Evolutionary conservation across 2,888 invertebrate genomes (phyloP).

Genomic region (Volucella bombylans): DNA sequence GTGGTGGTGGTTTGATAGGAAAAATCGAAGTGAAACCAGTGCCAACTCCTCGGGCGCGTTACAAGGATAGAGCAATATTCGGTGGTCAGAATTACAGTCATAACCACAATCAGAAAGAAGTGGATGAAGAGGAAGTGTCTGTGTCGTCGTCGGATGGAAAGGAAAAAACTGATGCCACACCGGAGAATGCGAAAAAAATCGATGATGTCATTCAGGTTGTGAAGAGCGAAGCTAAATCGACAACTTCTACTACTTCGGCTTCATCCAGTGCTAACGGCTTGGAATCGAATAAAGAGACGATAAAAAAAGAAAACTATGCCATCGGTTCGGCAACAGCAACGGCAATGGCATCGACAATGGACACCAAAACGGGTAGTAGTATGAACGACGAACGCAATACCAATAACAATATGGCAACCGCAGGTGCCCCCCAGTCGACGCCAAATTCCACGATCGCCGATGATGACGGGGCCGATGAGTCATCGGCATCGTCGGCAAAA

Average conservation of each 20-base stretch:
- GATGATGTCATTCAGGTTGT: slow-evolving; percentile 80
- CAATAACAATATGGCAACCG: slow-evolving; percentile 43
- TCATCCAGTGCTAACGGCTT: background rate
- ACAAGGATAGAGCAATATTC: slow-evolving; percentile 58
- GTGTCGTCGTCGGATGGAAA: slow-evolving; percentile 79
- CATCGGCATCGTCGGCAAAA: slow-evolving; percentile 75
- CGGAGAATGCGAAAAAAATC: slow-evolving; percentile 82
- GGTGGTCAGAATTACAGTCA: slow-evolving; percentile 37
- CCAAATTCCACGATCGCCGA: slow-evolving; percentile 69
- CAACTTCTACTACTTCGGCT: background rate
- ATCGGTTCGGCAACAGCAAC: background rate
- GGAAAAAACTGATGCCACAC: slow-evolving; percentile 82
- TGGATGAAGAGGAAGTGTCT: slow-evolving; percentile 71
- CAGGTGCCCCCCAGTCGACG: slow-evolving; percentile 38
- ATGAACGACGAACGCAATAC: slow-evolving; percentile 40
- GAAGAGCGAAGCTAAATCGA: slow-evolving; percentile 32
- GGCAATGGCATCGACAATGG: background rate
- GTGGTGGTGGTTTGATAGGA: slow-evolving; percentile 28
- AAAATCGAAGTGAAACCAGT: slow-evolving; percentile 35
- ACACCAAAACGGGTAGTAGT: slow-evolving; percentile 40
- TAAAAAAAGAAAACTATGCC: slow-evolving; percentile 35
- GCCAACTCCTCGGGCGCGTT: slow-evolving; percentile 59
- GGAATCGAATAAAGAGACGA: background rate
- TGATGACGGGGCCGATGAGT: slow-evolving; percentile 72
- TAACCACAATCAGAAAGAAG: slow-evolving; percentile 41